Evolutionary conservation across 2,797 vertebrate genomes (phyloP), one percentile per base, ranked within the genome.

Genomic region (Anableps anableps): DNA sequence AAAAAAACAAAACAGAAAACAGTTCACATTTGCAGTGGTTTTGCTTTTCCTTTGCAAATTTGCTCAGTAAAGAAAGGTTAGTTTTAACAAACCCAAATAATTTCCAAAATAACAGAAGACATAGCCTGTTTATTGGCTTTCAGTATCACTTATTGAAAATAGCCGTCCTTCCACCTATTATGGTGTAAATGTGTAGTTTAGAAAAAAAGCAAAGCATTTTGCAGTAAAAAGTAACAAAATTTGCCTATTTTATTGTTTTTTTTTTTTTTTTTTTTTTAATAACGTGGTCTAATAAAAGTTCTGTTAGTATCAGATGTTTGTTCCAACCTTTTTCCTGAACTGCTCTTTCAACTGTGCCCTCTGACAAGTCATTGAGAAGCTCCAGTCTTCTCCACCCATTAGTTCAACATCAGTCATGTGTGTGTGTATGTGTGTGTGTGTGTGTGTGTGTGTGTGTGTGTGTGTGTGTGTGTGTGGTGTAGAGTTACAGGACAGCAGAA

Each of bases 381-480:
- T 50, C 1, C 38, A 74, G 66, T 83, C 41, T 68, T 82, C 88
- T 82, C 90, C 90, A 86, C 91, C 92, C 87, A 58, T 82, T 86
- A 76, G 82, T 85, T 91, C 90, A 93, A 91, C 87, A 91, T 80
- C 64, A 66, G 48, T 36, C 7, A 0, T 77, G 66, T 78, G 36
- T 79, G 26, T 70, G 50, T 74, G 26, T 77, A 19, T 80, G 80
- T 76, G 62, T 75, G 31, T 78, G 79, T 74, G 26, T 73, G 26
- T 81, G 80, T 76, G 66, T 75, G 36, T 75, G 78, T 77, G 34
- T 78, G 79, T 73, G 58, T 74, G 34, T 78, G n/a, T 58, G 51
- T 74, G 23, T 74, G 26, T 81, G 80, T 78, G 66, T 75, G 36
- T 79, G 80, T 76, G 74, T 73, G 16, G 90, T 85, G 84, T 91